Evolutionary conservation across 35 echinoderm and acorn worm species (phyloP), one percentile per base, ranked within the genome.

Genomic region (Ophiothrix spiculata): DNA sequence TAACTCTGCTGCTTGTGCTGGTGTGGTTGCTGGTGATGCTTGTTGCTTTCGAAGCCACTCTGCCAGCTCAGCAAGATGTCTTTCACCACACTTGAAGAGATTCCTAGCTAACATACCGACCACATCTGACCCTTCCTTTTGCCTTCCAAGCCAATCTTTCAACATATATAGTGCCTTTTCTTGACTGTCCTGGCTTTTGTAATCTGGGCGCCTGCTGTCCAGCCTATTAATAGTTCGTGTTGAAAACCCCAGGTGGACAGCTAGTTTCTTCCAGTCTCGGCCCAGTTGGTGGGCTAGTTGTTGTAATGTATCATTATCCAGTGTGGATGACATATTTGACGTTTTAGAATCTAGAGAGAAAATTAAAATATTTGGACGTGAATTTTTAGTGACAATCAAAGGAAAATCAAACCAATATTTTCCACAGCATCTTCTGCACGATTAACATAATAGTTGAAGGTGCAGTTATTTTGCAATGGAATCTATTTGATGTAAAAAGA

Each of bases 171-270:
- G 23, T 10, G 60, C 60, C 60, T 69, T 15, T 28, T 69, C 60
- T 25, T 69, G 60, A n/a, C 60, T 69, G 60, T n/a, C n/a, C n/a
- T n/a, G n/a, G n/a, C n/a, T n/a, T n/a, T 69, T 69, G 60, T 69
- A 69, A 25, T 69, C 25, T 69, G 60, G 60, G 3, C 29, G 60
- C 25, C 60, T 15, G 29, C 23, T 69, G 3, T 69, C 10, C 23
- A 69, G 23, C 29, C 60, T 10, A 10, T 69, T 10, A n/a, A n/a
- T n/a, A n/a, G 60, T 2, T 25, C 10, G 2, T 25, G 4, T 15
- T 69, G 60, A 69, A 28, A 25, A 69, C 16, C 60, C 60, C 60
- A 69, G 23, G 60, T 69, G 60, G 29, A 28, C 10, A 25, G 60
- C 60, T n/a, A 69, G 60, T 69, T 69, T 69, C 60, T 69, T 69